Evolutionary conservation across 2,113 vertebrate species (phyloP), one percentile per base, ranked within the genome.

Genomic region (Oceanites oceanicus): DNA sequence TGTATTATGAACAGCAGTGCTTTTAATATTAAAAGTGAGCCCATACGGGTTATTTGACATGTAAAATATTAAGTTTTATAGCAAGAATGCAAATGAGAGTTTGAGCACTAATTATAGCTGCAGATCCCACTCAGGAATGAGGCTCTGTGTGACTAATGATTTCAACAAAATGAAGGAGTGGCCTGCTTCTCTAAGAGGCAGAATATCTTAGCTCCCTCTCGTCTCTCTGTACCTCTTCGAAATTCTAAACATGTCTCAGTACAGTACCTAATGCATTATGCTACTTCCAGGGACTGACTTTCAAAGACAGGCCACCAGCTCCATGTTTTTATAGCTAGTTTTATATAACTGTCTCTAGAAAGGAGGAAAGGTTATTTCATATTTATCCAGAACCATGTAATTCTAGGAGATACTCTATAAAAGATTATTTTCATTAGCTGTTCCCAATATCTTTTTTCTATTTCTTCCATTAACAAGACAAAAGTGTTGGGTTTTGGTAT

Each of bases 31-130:
- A 86, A 78, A 94, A 90, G 86, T 82, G 91, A 95, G 95, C 96
- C 92, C 93, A 91, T 97, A 95, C 7, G 29, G 85, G 84, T 94
- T 96, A 92, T 94, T 95, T 97, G 94, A 95, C 92, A 94, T 85
- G 89, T 93, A 96, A 96, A 97, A 96, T 97, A 97, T 92, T 97
- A 97, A 96, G 75, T 97, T 96, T 96, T 96, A 85, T 88, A 95
- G 91, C 79, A 92, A 65, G 81, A 95, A 96, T 96, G 95, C 93
- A 97, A 97, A 97, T 97, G 73, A 97, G 94, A 96, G 73, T 74
- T 84, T 86, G 62, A 93, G 59, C 79, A 86, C 90, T 96, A 96
- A 97, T 96, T 96, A 96, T 96, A 97, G 66, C 91, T 96, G 78
- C 61, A 93, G 91, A 96, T 94, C 92, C 95, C 89, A 95, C 87